Evolutionary conservation across 2,113 vertebrate species (phyloP), one percentile per base, ranked within the genome.

Genomic region (Nanorana parkeri): DNA sequence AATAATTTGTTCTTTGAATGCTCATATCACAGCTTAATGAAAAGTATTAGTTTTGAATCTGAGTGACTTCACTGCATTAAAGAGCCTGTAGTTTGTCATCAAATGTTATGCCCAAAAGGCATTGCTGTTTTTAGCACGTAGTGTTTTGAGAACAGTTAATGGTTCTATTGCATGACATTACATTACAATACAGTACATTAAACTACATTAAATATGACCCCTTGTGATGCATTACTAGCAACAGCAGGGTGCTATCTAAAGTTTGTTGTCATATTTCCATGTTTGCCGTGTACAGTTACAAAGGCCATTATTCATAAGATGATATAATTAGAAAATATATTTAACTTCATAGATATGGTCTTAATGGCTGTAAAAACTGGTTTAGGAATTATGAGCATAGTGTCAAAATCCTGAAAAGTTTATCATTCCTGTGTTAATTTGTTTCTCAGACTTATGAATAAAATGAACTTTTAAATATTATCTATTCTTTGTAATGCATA

Each of bases 111-210:
- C 75, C 75, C 36, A 47, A 19, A 64, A 65, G 61, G 75, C 36
- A 65, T 64, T 65, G 21, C 60, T 77, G 36, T 77, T 77, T 77
- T 63, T 63, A 77, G 36, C 58, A 26, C 61, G 65, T 52, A 41
- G 29, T 64, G 74, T 77, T 77, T 77, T 64, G 58, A 60, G 60
- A 77, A 52, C 19, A 26, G 60, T 63, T 47, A 77, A 77, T 51
- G 58, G 67, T n/a, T 68, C 36, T 69, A 52, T 41, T 52, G 21
- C 11, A 69, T 13, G 47, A 77, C 75, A 52, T 77, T 65, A 51
- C 36, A 51, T 77, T 77, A 64, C 60, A 64, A 51, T 65, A 65
- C 60, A 77, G 60, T 28, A 77, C 75, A 77, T 77, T 65, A 77
- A 65, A 77, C 36, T 17, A 61, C 60, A 65, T 77, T 77, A 63